These are phyloP conservation scores for Epinotia nisella DNA, from an alignment of 2,888 invertebrate species.

Conservation along the genomic window DNA sequence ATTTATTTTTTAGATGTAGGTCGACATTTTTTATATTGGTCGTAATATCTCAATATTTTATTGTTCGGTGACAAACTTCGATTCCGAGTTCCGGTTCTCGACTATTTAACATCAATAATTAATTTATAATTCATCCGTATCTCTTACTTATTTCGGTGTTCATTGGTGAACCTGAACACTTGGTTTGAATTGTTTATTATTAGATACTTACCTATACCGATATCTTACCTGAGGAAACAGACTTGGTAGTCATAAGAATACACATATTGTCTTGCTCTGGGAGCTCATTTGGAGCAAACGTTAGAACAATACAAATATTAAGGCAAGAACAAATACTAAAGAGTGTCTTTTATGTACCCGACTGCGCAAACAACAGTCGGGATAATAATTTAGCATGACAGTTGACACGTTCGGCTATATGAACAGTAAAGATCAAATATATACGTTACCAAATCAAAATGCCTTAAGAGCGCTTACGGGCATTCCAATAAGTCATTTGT, in stretches of 20 bases:
- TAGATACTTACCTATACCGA: conserved; percentile 13
- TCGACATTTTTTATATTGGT: too few species aligned
- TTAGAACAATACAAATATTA: conserved; percentile 26
- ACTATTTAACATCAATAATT: too few species aligned
- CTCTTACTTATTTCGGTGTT: conserved; percentile 18
- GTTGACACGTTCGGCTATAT: conserved; percentile 3
- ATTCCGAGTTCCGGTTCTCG: too few species aligned
- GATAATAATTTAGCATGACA: conserved; percentile 8
- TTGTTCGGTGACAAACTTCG: too few species aligned
- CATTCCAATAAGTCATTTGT: background rate
- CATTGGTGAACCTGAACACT: conserved; percentile 25
- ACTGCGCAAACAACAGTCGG: conserved; percentile 9
- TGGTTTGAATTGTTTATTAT: conserved; percentile 17
- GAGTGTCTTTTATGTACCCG: conserved; percentile 2
- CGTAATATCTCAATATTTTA: too few species aligned
- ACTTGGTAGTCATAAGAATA: conserved; percentile 5
- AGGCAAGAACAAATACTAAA: conserved; percentile 15
- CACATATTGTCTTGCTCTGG: conserved; percentile 16
- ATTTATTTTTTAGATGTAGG: too few species aligned
- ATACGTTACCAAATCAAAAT: background rate
- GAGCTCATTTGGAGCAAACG: conserved; percentile 28
- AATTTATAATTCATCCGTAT: too few species aligned
- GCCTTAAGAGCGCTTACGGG: background rate
- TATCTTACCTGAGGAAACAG: conserved; percentile 1
- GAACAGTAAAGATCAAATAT: background rate